Base-by-base conservation (phyloP, 2,113 vertebrate species). In the Varanus komodoensis region DNA sequence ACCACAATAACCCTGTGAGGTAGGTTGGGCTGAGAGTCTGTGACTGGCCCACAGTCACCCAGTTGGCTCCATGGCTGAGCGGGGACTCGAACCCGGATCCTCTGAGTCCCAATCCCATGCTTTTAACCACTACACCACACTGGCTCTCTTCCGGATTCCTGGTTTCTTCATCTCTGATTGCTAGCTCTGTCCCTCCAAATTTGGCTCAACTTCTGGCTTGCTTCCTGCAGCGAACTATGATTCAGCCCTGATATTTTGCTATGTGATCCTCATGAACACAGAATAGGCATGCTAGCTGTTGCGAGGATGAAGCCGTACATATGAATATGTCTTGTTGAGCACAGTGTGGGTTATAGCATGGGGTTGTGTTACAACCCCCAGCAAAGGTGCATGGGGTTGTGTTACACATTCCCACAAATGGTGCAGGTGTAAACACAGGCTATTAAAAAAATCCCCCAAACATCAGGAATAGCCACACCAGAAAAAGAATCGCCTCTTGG, bases 401-500 rank as follows among this genome's bases (percentile, higher is more conserved):
- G 52, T 29, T 15, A 61, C 34, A 64, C 14, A 21, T 19, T 44
- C 67, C 32, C 57, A 8, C 6, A 32, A 77, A 11, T n/a, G n/a
- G 71, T 52, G 83, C 19, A 6, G 14, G 67, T 50, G 83, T 27
- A 85, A 85, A 87, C 25, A 77, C 38, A 87, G 38, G 3, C 54
- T 79, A 67, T 8, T 3, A 87, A 79, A 48, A 14, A 34, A 38
- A n/a, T 67, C 44, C 23, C 57, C 57, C 32, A 78, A 78, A 57
- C 4, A 34, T 17, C 48, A 79, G 92, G 89, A 92, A 23, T 86
- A 94, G 78, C 73, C 69, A 84, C 82, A 52, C 27, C 19, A 78
- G 48, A 64, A 91, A 86, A 93, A 92, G 85, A 71, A 92, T 93
- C 14, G 87, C 93, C 93, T 77, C 92, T 93, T 91, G 90, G 93